Percentiles rank a stretch among this genome's conserved stretches.
Conservation (phyloP, 2,113 vertebrate species). For the Caloenas nicobarica region DNA sequence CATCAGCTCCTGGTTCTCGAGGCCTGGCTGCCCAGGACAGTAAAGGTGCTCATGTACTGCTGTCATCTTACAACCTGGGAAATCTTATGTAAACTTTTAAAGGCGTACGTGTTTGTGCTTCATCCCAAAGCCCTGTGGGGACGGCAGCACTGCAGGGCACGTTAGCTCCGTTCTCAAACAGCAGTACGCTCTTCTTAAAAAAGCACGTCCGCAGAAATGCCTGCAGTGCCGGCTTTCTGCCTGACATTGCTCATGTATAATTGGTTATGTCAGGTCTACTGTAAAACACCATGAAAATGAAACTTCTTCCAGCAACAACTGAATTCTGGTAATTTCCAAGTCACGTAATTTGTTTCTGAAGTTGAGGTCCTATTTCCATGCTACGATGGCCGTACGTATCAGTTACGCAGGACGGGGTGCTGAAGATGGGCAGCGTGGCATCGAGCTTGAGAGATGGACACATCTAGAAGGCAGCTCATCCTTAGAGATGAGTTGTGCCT, state of each 20-base stretch:
- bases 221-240: neutral
- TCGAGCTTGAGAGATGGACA: neutral
- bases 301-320: neutral
- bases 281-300: neutral
- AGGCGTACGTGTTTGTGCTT: neutral
- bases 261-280: neutral
- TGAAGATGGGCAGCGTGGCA: neutral
- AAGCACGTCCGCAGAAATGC: neutral
- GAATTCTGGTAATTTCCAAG: constrained; percentile 1
- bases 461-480: neutral
- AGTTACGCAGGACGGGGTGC: neutral
- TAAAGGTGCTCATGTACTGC: neutral
- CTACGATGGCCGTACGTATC: neutral
- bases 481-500: neutral
- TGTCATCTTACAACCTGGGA: neutral
- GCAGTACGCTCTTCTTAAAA: neutral
- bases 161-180: neutral
- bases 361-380: neutral
- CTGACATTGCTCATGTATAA: neutral
- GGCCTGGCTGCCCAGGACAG: neutral
- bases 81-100: too few species aligned
- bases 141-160: neutral
- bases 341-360: neutral
- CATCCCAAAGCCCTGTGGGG: neutral
- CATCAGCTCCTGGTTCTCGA: neutral